A percentile compares a stretch with the other conserved stretches of the same genome.
Conservation (phyloP, 1,140 invertebrate species). For the Lanistes nyassanus region DNA sequence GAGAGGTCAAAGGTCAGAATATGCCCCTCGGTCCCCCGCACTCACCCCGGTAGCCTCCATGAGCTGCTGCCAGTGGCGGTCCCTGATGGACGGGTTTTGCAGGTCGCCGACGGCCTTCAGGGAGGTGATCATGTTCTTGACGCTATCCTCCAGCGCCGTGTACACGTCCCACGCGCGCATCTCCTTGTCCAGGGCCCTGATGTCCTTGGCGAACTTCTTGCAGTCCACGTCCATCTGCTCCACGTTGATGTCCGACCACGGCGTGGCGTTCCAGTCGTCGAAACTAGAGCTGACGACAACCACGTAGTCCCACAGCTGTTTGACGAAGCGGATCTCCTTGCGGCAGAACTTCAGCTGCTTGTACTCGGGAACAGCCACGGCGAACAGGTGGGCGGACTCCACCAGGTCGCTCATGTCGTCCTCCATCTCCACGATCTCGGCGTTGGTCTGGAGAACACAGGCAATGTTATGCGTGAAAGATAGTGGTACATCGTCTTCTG, state of each 20-base stretch:
- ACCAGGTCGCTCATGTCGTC: conserved; percentile 86
- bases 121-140: conserved; percentile 69
- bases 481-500: no score
- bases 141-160: conserved; percentile 58
- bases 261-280: conserved; percentile 95
- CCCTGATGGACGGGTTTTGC: conserved; percentile 93
- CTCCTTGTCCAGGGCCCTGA: conserved; percentile 83
- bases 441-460: conserved; percentile 67
- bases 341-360: conserved; percentile 90
- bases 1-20: not conserved
- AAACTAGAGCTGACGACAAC: conserved; percentile 89
- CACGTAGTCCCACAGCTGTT: conserved; percentile 96
- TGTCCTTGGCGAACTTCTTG: conserved; percentile 90
- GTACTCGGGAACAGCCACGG: conserved; percentile 92
- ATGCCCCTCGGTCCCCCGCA: not conserved
- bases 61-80: conserved; percentile 95
- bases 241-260: conserved; percentile 95
- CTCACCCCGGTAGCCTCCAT: conserved; percentile 93
- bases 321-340: conserved; percentile 88
- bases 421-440: conserved; percentile 81
- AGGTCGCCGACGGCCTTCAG: conserved; percentile 86
- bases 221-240: conserved; percentile 99
- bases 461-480: no score
- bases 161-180: conserved; percentile 88
- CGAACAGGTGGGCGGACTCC: conserved; percentile 90